phyloP scores from a whole-genome alignment of 2,888 invertebrate species.

The Tricholauxania praeusta region DNA sequence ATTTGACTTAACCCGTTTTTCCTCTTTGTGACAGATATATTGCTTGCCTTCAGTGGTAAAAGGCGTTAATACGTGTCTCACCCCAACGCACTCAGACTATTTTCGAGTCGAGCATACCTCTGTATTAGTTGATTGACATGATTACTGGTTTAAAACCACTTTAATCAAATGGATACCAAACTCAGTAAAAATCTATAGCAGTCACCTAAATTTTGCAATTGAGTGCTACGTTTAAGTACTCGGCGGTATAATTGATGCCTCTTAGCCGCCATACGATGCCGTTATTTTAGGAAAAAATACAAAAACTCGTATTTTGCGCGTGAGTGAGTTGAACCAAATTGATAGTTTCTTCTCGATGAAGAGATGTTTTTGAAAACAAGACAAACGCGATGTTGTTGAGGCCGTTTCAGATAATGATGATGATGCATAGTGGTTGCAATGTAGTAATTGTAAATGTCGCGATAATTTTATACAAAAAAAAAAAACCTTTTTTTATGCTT shows the following conservation, averaged over 20 bases:
- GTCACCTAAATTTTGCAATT: conserved; percentile 13
- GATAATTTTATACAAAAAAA: too few species aligned
- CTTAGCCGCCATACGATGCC: conserved; percentile 51
- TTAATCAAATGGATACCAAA: too few species aligned
- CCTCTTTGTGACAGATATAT: too few species aligned
- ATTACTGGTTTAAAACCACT: too few species aligned
- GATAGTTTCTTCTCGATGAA: conserved; percentile 40
- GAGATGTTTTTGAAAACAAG: conserved; percentile 16
- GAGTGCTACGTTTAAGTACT: conserved; percentile 38
- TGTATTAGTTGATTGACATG: too few species aligned
- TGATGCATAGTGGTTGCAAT: conserved; percentile 1
- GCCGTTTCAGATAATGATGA: conserved; percentile 2
- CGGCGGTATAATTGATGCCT: conserved; percentile 25
- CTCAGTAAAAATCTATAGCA: conserved; percentile 12
- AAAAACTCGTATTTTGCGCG: conserved; percentile 55
- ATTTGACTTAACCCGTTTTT: too few species aligned
- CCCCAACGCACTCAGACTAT: too few species aligned
- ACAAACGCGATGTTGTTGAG: conserved; percentile 27
- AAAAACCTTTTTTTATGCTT: too few species aligned
- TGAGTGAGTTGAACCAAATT: conserved; percentile 36
- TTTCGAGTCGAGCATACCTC: too few species aligned
- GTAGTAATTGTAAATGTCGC: too few species aligned
- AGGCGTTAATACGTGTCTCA: too few species aligned
- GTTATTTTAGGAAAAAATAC: conserved; percentile 55
- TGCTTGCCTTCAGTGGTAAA: too few species aligned